Evolutionary conservation across 2,797 vertebrate species (phyloP).

Genomic region (Iguana delicatissima): DNA sequence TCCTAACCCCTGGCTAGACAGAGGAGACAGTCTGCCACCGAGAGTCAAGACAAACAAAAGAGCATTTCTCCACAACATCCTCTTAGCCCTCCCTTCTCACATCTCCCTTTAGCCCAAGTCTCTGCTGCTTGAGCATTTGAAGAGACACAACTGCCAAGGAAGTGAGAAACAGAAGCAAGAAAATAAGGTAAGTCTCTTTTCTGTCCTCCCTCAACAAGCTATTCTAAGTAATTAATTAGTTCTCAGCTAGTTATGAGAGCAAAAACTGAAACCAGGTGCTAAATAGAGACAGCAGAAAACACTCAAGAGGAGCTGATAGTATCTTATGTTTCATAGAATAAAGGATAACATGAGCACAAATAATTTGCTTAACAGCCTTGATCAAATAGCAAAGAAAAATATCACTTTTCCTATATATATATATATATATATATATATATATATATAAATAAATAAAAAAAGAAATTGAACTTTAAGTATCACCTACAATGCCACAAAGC

Average conservation of each 20-base stretch:
- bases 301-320: conserved; percentile 26
- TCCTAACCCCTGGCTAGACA: conserved; percentile 38
- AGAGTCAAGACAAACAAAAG: conserved; percentile 72
- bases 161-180: conserved; percentile 54
- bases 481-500: conserved; percentile 12
- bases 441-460: background rate
- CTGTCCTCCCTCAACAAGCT: conserved; percentile 45
- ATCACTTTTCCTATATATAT: background rate
- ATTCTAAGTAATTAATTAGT: conserved; percentile 51
- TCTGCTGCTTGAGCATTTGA: conserved; percentile 54
- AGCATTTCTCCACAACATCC: conserved; percentile 68
- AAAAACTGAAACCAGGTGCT: conserved; percentile 37
- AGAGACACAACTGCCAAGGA: conserved; percentile 66
- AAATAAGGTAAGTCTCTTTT: conserved; percentile 68
- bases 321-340: conserved; percentile 8
- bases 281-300: background rate
- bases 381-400: background rate
- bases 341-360: background rate
- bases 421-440: background rate
- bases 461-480: background rate
- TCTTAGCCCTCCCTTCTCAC: conserved; percentile 63
- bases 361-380: conserved; percentile 38
- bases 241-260: conserved; percentile 23
- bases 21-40: conserved; percentile 36
- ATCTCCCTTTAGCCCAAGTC: conserved; percentile 47